Percentiles rank a stretch among this genome's conserved stretches.
phyloP scores from a whole-genome alignment of 2,888 invertebrate genomes.

The Trachelus stipa region DNA sequence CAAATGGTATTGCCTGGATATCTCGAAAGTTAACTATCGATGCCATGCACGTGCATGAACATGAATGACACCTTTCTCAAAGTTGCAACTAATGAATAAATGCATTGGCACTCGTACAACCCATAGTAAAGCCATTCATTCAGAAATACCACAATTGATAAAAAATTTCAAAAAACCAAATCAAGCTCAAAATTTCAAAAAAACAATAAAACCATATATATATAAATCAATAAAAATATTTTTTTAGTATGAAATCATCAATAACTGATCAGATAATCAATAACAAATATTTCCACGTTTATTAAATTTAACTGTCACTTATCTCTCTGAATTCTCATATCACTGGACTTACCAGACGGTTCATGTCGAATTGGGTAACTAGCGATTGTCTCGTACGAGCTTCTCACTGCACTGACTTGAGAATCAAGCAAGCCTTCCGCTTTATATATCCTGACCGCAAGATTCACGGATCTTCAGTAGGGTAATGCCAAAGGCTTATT shows the following conservation, averaged over 20 bases:
- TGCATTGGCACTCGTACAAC: neutral
- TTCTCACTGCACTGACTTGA: constrained; percentile 49
- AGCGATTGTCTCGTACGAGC: constrained; percentile 22
- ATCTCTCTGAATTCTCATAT: neutral
- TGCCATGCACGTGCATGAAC: neutral
- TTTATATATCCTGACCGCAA: constrained; percentile 54
- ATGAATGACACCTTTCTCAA: neutral
- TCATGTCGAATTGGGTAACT: constrained; percentile 32
- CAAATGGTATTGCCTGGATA: neutral
- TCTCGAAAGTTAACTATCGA: neutral
- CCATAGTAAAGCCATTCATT: neutral
- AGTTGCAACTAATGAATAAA: neutral
- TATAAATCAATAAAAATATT: neutral
- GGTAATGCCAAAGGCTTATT: constrained; percentile 31
- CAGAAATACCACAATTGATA: neutral
- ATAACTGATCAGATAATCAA: neutral
- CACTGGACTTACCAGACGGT: constrained; percentile 39
- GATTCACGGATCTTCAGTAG: constrained; percentile 50
- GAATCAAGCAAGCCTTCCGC: constrained; percentile 40
- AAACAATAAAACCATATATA: neutral
- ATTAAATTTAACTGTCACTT: neutral
- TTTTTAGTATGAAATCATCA: neutral
- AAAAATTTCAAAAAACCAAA: neutral
- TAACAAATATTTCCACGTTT: neutral
- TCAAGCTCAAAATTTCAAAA: neutral